Base-by-base conservation (phyloP, 2,797 vertebrate species). In the Orientallactaga sibirica region DNA sequence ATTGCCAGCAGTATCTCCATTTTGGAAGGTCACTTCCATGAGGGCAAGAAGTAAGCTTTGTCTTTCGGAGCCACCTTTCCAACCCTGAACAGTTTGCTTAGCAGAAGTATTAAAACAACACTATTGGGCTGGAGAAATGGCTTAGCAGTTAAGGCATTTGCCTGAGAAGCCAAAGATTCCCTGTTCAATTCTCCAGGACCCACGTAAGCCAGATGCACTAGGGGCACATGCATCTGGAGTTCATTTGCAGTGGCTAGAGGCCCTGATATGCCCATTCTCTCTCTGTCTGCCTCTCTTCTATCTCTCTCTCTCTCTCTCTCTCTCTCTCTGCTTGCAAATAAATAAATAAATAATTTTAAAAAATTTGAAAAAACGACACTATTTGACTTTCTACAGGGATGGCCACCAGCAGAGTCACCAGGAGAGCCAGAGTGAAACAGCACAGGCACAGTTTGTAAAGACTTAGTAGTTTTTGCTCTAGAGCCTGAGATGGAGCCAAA, bases 401-500 rank as follows among this genome's bases (percentile, higher is more conserved):
- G 24, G 33, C 79, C 64, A 79, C 33, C 19, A 92, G 77, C 73
- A 76, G 25, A 18, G 16, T 70, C 37, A 24, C 52, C 70, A 88
- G 0, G 0, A 6, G 18, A 12, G 70, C 58, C 85, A 95, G 77
- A 80, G 16, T 18, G 18, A 91, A 79, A 25, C 29, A 41, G 6
- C 19, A 71, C 0, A 2, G 2, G 48, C 7, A 1, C 41, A 70
- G 86, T 89, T 78, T 77, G 82, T 81, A 74, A 90, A 79, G 75
- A 82, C 64, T n/a, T 37, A 12, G 58, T 55, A 33, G 37, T 66
- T 79, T 19, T 43, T 9, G 1, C 4, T 58, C 62, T 24, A 18
- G n/a, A 86, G 37, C 22, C 79, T 33, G 41, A 94, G 71, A 84
- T 64, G 29, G 78, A 41, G 66, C n/a, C 81, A 86, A 86, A 29